A percentile compares a stretch with the other conserved stretches of the same genome.
Conservation (phyloP, 92 coral and sea anemone genomes). For the Phenganax stokvisi region DNA sequence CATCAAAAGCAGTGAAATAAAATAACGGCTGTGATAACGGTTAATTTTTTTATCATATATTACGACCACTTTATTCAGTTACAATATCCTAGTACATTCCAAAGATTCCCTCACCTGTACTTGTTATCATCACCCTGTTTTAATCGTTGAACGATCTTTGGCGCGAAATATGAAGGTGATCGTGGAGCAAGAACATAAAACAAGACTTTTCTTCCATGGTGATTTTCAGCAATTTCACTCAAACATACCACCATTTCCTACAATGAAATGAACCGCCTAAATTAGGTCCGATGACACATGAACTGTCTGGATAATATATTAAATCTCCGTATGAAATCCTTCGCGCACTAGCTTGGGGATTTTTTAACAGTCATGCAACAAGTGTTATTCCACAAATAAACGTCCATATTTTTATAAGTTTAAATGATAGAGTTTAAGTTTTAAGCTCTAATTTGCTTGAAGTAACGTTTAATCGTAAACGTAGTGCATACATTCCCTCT, state of each 20-base stretch:
- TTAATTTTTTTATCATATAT: background rate
- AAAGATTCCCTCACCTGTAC: constrained; percentile 49
- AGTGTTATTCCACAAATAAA: no score
- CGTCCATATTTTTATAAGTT: background rate
- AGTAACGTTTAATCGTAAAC: no score
- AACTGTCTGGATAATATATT: no score
- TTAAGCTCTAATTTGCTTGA: no score
- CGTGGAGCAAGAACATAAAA: constrained; percentile 79
- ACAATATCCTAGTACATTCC: background rate
- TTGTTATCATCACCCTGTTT: constrained; percentile 70
- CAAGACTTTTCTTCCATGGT: constrained; percentile 81
- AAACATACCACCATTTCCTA: constrained; percentile 75
- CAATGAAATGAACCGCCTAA: background rate
- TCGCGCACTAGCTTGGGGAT: no score
- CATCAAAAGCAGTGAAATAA: no score
- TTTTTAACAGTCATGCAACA: no score
- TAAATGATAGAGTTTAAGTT: background rate
- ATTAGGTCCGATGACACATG: no score
- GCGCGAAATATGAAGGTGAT: constrained; percentile 72
- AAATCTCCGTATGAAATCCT: no score
- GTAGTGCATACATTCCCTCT: no score
- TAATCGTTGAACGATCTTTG: constrained; percentile 58
- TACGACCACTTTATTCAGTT: background rate
- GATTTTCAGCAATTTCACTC: constrained; percentile 67
- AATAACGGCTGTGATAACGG: background rate